Percentiles rank a stretch among this genome's conserved stretches.
These are phyloP conservation scores for Oxyscelio sp. DNA, from an alignment of 2,888 invertebrate genomes.

Conservation along the genomic window DNA sequence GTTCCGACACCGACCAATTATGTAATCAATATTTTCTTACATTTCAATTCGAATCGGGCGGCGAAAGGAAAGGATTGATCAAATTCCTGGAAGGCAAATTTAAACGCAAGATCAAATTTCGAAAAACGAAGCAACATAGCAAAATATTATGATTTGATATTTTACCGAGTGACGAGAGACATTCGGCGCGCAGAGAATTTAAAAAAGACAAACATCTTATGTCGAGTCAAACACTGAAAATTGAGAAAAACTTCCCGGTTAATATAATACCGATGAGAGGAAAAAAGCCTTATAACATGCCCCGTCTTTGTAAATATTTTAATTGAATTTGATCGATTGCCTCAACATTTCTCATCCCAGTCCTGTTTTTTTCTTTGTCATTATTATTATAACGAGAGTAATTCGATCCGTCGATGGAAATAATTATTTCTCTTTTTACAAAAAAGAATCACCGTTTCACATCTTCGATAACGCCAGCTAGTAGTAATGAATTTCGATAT, in stretches of 20 bases:
- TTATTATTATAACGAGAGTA: background rate
- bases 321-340: slow-evolving; percentile 21
- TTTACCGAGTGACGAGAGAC: slow-evolving; percentile 13
- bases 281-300: slow-evolving; percentile 3
- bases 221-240: slow-evolving; percentile 9
- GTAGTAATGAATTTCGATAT: background rate
- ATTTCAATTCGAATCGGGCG: slow-evolving; percentile 27
- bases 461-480: background rate
- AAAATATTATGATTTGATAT: slow-evolving; percentile 56
- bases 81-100: slow-evolving; percentile 43
- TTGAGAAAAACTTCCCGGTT: slow-evolving; percentile 6
- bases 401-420: too few species aligned
- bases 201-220: slow-evolving; percentile 30
- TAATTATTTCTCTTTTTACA: too few species aligned
- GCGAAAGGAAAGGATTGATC: slow-evolving; percentile 48
- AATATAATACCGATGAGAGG: slow-evolving; percentile 4
- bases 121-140: slow-evolving; percentile 46
- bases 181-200: slow-evolving; percentile 22
- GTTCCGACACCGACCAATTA: slow-evolving; percentile 30
- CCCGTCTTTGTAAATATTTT: slow-evolving; percentile 14
- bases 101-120: slow-evolving; percentile 37
- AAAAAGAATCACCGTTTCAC: background rate
- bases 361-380: background rate
- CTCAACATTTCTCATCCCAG: background rate
- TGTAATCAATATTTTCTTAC: slow-evolving; percentile 46